Percentiles rank a stretch among this genome's conserved stretches.
Conservation (phyloP, 2,113 vertebrate genomes). For the Crocuta crocuta region DNA sequence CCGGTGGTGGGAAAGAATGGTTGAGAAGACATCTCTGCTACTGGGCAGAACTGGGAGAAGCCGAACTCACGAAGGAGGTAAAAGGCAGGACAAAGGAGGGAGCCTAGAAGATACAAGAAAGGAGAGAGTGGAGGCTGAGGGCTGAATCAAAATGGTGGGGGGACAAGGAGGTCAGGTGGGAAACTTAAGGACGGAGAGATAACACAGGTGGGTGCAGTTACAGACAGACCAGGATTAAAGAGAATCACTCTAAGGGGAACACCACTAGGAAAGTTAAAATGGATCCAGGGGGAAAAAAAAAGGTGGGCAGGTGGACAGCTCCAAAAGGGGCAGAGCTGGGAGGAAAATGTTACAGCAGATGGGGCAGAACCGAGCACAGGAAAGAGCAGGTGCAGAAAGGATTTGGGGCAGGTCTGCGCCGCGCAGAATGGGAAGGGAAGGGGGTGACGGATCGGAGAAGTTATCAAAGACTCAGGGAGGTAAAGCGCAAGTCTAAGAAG, state of each 20-base stretch:
- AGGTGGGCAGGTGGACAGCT: constrained; percentile 68
- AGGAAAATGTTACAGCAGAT: not conserved
- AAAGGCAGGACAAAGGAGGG: not conserved
- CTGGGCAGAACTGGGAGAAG: not conserved
- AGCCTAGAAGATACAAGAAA: not conserved
- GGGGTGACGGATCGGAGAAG: not conserved
- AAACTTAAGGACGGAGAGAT: not conserved
- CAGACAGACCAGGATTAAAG: not conserved
- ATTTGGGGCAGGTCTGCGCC: not conserved
- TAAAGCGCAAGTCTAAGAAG: not conserved
- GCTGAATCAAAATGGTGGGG: constrained; percentile 2
- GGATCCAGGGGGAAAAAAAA: not conserved
- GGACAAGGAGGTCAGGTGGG: not conserved
- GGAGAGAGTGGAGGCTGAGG: not conserved
- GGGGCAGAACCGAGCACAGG: not conserved
- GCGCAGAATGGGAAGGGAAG: not conserved
- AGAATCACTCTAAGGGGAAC: not conserved
- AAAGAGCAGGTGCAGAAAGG: not conserved
- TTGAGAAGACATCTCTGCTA: not conserved
- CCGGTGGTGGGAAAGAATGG: not conserved
- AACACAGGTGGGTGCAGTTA: not conserved
- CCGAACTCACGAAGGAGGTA: not conserved
- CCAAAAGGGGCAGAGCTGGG: not conserved
- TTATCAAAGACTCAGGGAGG: not conserved
- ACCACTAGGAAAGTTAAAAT: not conserved